These are phyloP conservation scores for Hypselothyrea guttata DNA, from an alignment of 2,888 invertebrate species.

Conservation along the genomic window DNA sequence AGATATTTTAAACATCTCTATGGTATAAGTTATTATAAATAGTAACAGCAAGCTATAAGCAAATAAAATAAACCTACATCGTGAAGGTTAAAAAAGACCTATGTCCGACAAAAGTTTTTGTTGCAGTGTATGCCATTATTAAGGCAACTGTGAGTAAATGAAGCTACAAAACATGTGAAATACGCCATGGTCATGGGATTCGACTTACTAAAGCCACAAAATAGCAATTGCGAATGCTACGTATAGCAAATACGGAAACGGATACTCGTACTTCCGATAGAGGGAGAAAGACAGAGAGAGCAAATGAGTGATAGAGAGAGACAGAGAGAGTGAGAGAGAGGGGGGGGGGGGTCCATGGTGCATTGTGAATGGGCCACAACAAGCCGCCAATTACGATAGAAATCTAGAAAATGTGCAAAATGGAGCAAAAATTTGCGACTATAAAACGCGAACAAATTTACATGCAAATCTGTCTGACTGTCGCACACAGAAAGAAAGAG, in stretches of 20 bases:
- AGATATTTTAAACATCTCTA: too few species aligned
- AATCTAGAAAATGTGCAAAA: constrained; percentile 75
- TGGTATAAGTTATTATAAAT: too few species aligned
- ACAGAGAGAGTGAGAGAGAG: too few species aligned
- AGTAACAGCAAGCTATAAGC: too few species aligned
- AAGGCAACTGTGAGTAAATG: too few species aligned
- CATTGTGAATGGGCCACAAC: constrained; percentile 56
- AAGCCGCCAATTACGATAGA: constrained; percentile 74
- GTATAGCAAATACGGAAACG: constrained; percentile 37
- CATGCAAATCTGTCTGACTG: constrained; percentile 62
- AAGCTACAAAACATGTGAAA: too few species aligned
- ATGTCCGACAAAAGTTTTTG: not conserved
- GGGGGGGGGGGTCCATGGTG: not conserved
- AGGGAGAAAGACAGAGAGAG: not conserved
- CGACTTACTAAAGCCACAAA: too few species aligned
- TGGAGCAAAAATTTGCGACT: constrained; percentile 72
- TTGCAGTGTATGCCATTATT: not conserved
- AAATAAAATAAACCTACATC: too few species aligned
- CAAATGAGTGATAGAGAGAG: too few species aligned
- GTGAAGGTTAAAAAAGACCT: too few species aligned
- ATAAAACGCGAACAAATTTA: constrained; percentile 72
- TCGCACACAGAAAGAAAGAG: too few species aligned
- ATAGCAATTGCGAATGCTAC: not conserved
- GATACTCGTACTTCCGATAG: constrained; percentile 44
- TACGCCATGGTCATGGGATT: too few species aligned